Evolutionary conservation across 35 echinoderm and acorn worm genomes (phyloP).

Genomic region (Apostichopus californicus): DNA sequence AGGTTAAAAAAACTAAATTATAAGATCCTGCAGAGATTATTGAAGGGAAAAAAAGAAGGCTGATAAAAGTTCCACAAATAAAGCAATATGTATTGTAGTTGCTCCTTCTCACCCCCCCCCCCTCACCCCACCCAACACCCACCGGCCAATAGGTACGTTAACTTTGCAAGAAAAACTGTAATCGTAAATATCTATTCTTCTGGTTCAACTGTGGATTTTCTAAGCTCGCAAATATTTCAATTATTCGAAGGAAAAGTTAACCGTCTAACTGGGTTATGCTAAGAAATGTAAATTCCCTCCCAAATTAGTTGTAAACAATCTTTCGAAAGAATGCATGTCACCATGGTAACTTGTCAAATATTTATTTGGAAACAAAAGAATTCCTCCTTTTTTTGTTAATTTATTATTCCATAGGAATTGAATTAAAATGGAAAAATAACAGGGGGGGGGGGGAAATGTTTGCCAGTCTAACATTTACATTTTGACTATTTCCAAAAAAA

Average conservation of each 20-base stretch:
- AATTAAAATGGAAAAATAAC: background rate
- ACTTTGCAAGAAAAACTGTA: too few species aligned
- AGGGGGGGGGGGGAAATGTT: background rate
- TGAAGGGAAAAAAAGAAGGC: too few species aligned
- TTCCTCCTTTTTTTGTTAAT: background rate
- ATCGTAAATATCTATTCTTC: too few species aligned
- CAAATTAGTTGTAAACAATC: background rate
- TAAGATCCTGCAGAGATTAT: too few species aligned
- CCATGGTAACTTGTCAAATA: constrained; percentile 4
- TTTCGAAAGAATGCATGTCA: background rate
- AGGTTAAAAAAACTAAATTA: too few species aligned
- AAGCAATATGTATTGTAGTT: too few species aligned
- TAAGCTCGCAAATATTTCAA: background rate
- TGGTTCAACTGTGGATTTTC: too few species aligned
- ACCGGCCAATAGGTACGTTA: too few species aligned
- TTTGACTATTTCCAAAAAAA: background rate
- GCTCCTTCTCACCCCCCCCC: too few species aligned
- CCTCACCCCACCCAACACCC: too few species aligned
- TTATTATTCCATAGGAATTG: background rate
- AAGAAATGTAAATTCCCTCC: background rate
- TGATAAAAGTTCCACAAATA: too few species aligned
- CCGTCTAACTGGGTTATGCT: background rate
- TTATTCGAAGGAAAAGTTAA: background rate
- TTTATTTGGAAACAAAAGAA: background rate
- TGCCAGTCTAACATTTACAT: background rate